A percentile compares a stretch with the other conserved stretches of the same genome.
Evolutionary conservation across 2,113 vertebrate genomes (phyloP).

Genomic region (Hypanus sabinus): DNA sequence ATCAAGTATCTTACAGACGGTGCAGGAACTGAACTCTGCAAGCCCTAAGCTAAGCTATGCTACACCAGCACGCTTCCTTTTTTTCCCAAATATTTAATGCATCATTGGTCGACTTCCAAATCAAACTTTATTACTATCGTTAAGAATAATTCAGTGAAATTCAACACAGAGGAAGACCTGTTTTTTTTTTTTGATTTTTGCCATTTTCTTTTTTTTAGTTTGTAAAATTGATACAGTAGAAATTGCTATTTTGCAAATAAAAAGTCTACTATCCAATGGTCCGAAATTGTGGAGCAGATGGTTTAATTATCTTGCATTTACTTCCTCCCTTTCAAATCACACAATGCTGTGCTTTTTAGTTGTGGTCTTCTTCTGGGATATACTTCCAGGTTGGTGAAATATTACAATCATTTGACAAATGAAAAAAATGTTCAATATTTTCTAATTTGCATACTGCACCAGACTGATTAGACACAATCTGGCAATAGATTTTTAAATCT

Average conservation of each 20-base stretch:
- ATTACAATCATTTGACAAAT: neutral
- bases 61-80: too few species aligned
- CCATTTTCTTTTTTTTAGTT: neutral
- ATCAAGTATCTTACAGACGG: too few species aligned
- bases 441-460: slow-evolving; percentile 6
- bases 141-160: neutral
- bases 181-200: neutral
- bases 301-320: neutral
- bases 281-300: neutral
- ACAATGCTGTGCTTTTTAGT: neutral
- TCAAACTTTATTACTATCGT: neutral
- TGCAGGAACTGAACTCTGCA: too few species aligned
- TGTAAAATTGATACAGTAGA: neutral
- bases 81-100: neutral
- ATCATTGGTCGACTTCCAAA: neutral
- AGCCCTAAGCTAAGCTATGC: too few species aligned
- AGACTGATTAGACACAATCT: neutral
- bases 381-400: neutral
- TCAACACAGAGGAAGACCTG: neutral
- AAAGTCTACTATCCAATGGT: neutral
- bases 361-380: neutral
- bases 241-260: neutral
- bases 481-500: neutral
- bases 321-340: neutral
- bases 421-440: neutral